A percentile compares a stretch with the other conserved stretches of the same genome.
These are phyloP conservation scores for Morinoia aosen DNA, from an alignment of 2,888 invertebrate species.

Conservation along the genomic window DNA sequence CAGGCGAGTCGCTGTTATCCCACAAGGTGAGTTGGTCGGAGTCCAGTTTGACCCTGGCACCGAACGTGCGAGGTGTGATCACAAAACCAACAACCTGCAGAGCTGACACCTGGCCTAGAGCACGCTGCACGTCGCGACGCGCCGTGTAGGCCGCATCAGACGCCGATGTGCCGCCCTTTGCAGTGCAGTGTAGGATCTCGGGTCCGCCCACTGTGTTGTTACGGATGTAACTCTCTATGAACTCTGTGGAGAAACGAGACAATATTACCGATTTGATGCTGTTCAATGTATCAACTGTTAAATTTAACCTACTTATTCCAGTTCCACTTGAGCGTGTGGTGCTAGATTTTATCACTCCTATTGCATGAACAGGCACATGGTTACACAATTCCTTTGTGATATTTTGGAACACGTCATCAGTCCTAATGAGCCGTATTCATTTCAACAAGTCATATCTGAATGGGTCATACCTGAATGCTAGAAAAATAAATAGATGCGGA, in stretches of 20 bases:
- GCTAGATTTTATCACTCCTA: too few relatives aligned
- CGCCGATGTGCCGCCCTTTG: slow-evolving; percentile 69
- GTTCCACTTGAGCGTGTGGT: too few relatives aligned
- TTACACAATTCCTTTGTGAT: too few relatives aligned
- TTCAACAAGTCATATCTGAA: too few relatives aligned
- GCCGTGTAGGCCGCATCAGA: slow-evolving; percentile 54
- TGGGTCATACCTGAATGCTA: too few relatives aligned
- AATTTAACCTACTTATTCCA: too few relatives aligned
- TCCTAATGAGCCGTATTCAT: too few relatives aligned
- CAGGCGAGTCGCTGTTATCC: slow-evolving; percentile 68
- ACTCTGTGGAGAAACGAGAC: background rate
- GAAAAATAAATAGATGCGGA: too few relatives aligned
- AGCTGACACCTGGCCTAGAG: slow-evolving; percentile 68
- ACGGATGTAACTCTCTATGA: background rate
- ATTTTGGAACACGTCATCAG: too few relatives aligned
- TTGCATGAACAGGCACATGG: too few relatives aligned
- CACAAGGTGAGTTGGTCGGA: slow-evolving; percentile 70
- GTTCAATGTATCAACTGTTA: background rate
- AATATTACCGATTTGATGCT: background rate
- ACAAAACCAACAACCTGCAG: slow-evolving; percentile 70
- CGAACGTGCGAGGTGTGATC: slow-evolving; percentile 70
- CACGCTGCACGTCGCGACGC: slow-evolving; percentile 47
- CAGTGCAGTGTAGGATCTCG: slow-evolving; percentile 70
- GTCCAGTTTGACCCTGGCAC: slow-evolving; percentile 70
- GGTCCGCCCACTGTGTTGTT: slow-evolving; percentile 49